Evolutionary conservation across 2,113 vertebrate genomes (phyloP), one percentile per base, ranked within the genome.

Genomic region (Scomber japonicus): DNA sequence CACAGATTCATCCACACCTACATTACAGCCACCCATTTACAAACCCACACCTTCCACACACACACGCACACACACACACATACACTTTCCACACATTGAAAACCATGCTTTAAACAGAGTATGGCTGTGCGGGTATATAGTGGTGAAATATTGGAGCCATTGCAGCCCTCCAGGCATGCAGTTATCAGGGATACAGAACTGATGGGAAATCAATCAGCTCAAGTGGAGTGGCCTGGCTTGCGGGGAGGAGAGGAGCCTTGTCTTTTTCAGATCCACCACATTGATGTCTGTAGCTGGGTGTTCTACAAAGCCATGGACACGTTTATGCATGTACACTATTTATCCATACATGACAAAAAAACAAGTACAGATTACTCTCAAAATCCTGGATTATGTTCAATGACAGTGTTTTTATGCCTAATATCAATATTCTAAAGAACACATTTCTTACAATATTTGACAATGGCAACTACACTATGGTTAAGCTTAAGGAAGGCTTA

Each of bases 171-270:
- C 77, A 88, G 90, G 78, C 90, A 88, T 86, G 90, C 87, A 89
- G 93, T 95, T 93, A 94, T 94, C 86, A 86, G 91, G 86, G 91
- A 89, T 86, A 89, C 85, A 89, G 81, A 84, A 91, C 84, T 92
- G 91, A 94, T 94, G 91, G 83, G 83, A 94, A 94, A 94, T 93
- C 91, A 93, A 93, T 94, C 93, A 88, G 89, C 86, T 89, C 77
- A 92, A 94, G 92, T 92, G 89, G 88, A 92, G 78, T 82, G 90
- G 73, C 82, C 86, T 81, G 86, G 79, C 56, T 76, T 60, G 67
- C 71, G 48, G 71, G 72, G 78, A 75, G 46, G 67, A 73, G 81
- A 79, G 46, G 75, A 88, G 78, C 65, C 85, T 80, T 78, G 70
- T 87, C 79, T 81, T 74, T 62, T 81, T 50, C 76, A 78, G 69